Conservation (phyloP, 2,113 vertebrate genomes). For the Semicossyphus pulcher region DNA sequence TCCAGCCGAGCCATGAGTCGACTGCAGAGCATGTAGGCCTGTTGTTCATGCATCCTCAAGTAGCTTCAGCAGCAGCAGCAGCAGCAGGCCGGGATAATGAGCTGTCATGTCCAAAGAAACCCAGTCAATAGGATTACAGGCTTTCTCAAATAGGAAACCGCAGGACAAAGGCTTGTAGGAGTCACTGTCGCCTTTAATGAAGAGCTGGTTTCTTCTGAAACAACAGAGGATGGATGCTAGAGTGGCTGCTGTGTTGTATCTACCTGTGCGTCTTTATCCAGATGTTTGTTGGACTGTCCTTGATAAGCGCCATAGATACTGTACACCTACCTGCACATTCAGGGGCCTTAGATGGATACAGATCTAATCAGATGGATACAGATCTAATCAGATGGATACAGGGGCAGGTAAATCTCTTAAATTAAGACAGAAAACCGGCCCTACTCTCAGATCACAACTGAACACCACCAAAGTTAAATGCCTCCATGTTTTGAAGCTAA, state of each 20-base stretch:
- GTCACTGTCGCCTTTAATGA: neutral
- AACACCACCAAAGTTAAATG: too few species aligned
- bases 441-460: too few species aligned
- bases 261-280: neutral
- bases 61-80: conserved; percentile 2
- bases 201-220: neutral
- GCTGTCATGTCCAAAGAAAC: conserved; percentile 53
- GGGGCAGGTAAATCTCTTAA: too few species aligned
- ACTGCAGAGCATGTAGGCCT: conserved; percentile 65
- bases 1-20: conserved; percentile 44
- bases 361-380: too few species aligned
- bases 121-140: conserved; percentile 12
- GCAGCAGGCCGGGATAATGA: conserved; percentile 48
- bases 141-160: neutral
- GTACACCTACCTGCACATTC: neutral
- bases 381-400: too few species aligned
- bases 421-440: too few species aligned
- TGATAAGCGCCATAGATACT: neutral
- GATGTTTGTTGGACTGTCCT: neutral
- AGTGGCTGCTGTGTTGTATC: neutral
- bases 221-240: neutral
- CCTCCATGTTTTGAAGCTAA: too few species aligned
- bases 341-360: too few species aligned
- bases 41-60: conserved; percentile 38
- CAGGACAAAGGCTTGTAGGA: conserved; percentile 7